Evolutionary conservation across 2,888 invertebrate species (phyloP).

Genomic region (Ferrisia virgata): DNA sequence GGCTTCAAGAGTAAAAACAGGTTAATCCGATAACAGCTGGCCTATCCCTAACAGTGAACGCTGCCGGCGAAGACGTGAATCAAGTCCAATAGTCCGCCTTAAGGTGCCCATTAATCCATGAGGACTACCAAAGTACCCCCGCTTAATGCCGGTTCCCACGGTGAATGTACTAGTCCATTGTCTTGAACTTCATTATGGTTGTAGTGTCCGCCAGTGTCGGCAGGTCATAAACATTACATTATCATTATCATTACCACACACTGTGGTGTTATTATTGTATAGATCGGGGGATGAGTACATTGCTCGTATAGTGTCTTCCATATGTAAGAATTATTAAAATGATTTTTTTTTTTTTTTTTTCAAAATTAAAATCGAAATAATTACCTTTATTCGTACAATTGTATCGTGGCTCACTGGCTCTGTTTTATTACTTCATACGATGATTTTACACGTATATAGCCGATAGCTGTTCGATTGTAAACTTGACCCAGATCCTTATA

Average conservation of each 20-base stretch:
- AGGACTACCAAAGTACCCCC: conserved; percentile 9
- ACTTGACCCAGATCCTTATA: conserved; percentile 21
- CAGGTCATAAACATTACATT: conserved; percentile 42
- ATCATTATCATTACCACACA: conserved; percentile 45
- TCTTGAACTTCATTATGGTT: conserved; percentile 43
- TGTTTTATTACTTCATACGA: not conserved
- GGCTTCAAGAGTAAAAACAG: conserved; percentile 30
- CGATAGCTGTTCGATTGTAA: conserved; percentile 1
- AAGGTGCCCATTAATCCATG: conserved; percentile 39
- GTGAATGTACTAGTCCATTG: conserved; percentile 37
- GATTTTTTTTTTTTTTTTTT: not conserved
- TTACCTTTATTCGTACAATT: not conserved
- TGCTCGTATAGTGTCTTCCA: not conserved
- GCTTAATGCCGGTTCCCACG: conserved; percentile 35
- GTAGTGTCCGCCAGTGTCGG: conserved; percentile 41
- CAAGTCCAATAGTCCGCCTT: conserved; percentile 40
- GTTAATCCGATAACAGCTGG: conserved; percentile 41
- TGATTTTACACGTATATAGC: not conserved
- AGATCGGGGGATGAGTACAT: not conserved
- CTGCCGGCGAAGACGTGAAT: conserved; percentile 38
- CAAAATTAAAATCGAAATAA: conserved; percentile 14
- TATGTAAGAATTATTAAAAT: conserved; percentile 12
- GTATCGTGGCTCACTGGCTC: not conserved
- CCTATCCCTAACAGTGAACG: conserved; percentile 24
- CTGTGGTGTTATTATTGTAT: conserved; percentile 10